Conservation (phyloP, 2,888 invertebrate species). For the Lampropteryx suffumata region DNA sequence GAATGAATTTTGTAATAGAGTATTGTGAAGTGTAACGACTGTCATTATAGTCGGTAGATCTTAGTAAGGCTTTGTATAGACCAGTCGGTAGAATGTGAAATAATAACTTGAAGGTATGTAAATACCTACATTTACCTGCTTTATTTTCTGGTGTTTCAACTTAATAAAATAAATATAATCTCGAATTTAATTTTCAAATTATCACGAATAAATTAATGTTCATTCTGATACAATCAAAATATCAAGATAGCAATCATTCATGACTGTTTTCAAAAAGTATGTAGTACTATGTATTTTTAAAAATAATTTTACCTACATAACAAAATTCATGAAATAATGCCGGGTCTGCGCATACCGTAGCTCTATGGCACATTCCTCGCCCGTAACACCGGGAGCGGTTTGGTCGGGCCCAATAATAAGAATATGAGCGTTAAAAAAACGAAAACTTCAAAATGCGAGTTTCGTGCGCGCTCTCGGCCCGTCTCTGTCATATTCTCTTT, state of each 20-base stretch:
- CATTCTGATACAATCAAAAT: too few relatives aligned
- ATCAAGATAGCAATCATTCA: too few relatives aligned
- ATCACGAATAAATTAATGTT: too few relatives aligned
- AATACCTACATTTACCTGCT: too few relatives aligned
- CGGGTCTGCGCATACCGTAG: conserved; percentile 56
- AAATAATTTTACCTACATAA: background rate
- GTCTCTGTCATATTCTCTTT: conserved; percentile 59
- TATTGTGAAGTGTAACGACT: conserved; percentile 34
- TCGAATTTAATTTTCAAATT: too few relatives aligned
- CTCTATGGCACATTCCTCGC: conserved; percentile 76
- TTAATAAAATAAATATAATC: too few relatives aligned
- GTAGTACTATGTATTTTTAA: background rate
- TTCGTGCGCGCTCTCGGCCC: conserved; percentile 64
- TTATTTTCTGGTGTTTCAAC: too few relatives aligned
- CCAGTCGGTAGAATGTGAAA: background rate
- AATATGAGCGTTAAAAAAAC: conserved; percentile 77
- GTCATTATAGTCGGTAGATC: conserved; percentile 25
- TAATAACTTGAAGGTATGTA: too few relatives aligned
- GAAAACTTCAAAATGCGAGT: conserved; percentile 69
- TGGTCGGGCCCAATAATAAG: conserved; percentile 77
- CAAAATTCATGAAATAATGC: conserved; percentile 33
- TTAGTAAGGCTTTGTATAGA: conserved; percentile 8
- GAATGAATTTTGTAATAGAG: conserved; percentile 48
- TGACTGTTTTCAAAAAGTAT: too few relatives aligned
- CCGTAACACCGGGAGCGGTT: conserved; percentile 82